Percentiles rank a stretch among this genome's conserved stretches.
These are phyloP conservation scores for Loriculus beryllinus DNA, from an alignment of 2,797 vertebrate genomes.

Conservation along the genomic window DNA sequence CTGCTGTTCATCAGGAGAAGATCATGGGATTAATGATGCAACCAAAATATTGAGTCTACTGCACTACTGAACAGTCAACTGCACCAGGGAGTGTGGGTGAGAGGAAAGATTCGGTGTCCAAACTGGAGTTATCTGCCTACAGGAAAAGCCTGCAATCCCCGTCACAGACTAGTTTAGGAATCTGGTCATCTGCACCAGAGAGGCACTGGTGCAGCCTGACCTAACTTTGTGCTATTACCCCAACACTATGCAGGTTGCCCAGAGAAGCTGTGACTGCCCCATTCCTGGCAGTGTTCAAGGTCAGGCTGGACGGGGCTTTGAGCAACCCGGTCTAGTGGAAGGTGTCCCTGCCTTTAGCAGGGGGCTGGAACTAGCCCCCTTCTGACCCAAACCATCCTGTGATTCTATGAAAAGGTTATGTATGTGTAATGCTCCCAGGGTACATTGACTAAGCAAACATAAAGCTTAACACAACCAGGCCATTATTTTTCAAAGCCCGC, in stretches of 20 bases:
- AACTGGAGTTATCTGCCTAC: neutral
- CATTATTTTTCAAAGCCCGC: neutral
- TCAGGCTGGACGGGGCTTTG: neutral
- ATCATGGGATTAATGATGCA: neutral
- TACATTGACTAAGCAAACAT: neutral
- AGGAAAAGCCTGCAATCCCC: neutral
- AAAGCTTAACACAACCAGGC: too few species aligned
- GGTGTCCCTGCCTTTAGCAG: neutral
- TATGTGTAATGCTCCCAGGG: neutral
- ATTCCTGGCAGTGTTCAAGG: neutral
- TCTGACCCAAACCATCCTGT: neutral
- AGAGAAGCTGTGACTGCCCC: neutral
- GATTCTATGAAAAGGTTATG: neutral
- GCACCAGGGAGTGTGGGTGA: neutral
- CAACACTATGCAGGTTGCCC: neutral
- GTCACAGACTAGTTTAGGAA: neutral
- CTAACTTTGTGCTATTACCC: neutral
- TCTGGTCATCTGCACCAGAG: neutral
- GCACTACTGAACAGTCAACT: neutral
- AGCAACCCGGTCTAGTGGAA: neutral
- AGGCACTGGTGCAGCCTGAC: neutral
- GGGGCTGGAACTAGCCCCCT: neutral
- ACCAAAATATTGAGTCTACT: neutral
- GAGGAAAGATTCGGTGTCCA: neutral
- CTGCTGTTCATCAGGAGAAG: neutral